phyloP scores from a whole-genome alignment of 2,888 invertebrate species.

The Brachyopa scutellaris region DNA sequence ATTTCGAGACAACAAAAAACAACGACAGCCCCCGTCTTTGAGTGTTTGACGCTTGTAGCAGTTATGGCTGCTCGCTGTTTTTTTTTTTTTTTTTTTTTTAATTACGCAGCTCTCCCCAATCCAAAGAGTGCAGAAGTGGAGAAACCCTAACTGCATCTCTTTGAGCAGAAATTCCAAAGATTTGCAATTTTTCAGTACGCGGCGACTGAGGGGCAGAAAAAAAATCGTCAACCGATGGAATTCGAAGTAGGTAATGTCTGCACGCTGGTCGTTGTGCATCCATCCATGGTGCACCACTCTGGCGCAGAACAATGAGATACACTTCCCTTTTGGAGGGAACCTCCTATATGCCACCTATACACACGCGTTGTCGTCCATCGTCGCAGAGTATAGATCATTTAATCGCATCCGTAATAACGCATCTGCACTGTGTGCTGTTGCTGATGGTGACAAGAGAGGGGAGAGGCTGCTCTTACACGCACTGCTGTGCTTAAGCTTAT shows the following conservation, averaged over 20 bases:
- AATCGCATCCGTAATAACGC: constrained; percentile 68
- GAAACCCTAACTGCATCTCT: constrained; percentile 70
- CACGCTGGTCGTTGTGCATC: constrained; percentile 53
- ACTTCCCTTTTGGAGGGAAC: constrained; percentile 68
- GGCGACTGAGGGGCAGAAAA: neutral
- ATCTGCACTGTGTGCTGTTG: constrained; percentile 48
- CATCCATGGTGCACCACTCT: constrained; percentile 52
- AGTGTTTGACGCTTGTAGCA: constrained; percentile 65
- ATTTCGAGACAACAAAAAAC: constrained; percentile 61
- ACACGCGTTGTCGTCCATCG: constrained; percentile 1
- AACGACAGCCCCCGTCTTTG: constrained; percentile 27
- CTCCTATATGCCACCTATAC: constrained; percentile 24
- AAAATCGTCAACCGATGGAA: constrained; percentile 69
- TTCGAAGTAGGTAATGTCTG: constrained; percentile 70
- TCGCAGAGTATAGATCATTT: constrained; percentile 68
- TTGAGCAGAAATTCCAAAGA: constrained; percentile 64
- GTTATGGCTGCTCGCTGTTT: constrained; percentile 58
- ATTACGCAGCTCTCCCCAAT: constrained; percentile 64
- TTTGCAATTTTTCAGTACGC: constrained; percentile 67
- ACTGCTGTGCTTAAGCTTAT: constrained; percentile 53
- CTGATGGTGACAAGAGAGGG: neutral
- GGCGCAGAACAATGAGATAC: constrained; percentile 62
- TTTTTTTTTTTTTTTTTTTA: constrained; percentile 20
- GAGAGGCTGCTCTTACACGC: constrained; percentile 26
- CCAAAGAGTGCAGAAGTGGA: neutral